Conservation (phyloP, 1,140 invertebrate genomes). For the Drosophila yakuba region DNA sequence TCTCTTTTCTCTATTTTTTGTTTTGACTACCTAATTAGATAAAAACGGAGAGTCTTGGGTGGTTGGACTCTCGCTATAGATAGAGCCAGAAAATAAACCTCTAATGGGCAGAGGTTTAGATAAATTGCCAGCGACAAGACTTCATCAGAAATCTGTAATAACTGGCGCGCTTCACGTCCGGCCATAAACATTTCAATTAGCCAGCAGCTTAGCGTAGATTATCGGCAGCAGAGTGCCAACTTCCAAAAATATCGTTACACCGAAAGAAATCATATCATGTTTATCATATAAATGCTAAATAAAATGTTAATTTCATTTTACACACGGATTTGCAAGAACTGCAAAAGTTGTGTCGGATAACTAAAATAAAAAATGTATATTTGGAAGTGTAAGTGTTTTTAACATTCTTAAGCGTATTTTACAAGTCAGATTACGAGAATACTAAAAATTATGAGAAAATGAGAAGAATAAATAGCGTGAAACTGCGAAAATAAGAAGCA, state of each 20-base stretch:
- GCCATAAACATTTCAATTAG: constrained; percentile 58
- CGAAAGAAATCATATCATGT: not conserved
- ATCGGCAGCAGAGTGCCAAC: constrained; percentile 1
- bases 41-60: constrained; percentile 42
- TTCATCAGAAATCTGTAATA: constrained; percentile 34
- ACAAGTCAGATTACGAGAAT: too few relatives aligned
- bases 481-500: not conserved
- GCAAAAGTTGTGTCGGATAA: too few relatives aligned
- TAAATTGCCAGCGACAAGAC: constrained; percentile 36
- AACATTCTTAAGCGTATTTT: too few relatives aligned
- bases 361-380: too few relatives aligned
- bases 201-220: constrained; percentile 41
- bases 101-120: constrained; percentile 35
- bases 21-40: constrained; percentile 82
- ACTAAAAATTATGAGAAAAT: not conserved
- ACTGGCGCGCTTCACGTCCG: constrained; percentile 30
- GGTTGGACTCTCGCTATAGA: constrained; percentile 14
- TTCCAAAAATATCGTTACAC: constrained; percentile 1
- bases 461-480: not conserved
- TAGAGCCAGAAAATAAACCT: constrained; percentile 12
- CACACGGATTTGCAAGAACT: too few relatives aligned
- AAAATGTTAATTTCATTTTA: too few relatives aligned
- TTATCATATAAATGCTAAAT: not conserved
- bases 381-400: too few relatives aligned
- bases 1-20: constrained; percentile 27